Evolutionary conservation across 1,140 invertebrate genomes (phyloP).

Genomic region (Campodea augens): DNA sequence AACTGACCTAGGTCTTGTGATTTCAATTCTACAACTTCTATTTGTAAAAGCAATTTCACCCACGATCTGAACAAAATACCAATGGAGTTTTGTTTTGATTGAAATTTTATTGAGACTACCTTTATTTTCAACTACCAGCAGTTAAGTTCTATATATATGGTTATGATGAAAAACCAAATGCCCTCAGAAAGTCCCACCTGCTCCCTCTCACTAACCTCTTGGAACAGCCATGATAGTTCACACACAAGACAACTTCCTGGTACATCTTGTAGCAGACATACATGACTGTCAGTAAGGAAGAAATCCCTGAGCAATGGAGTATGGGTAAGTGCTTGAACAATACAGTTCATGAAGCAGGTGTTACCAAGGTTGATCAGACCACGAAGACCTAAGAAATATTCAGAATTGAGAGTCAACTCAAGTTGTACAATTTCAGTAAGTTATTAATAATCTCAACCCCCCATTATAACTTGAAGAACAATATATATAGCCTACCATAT

Average conservation of each 20-base stretch:
- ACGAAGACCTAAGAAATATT: constrained; percentile 38
- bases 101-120: too few species aligned
- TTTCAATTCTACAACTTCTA: too few species aligned
- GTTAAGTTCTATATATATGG: too few species aligned
- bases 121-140: too few species aligned
- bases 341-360: constrained; percentile 98
- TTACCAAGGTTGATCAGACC: constrained; percentile 93
- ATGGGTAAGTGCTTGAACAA: constrained; percentile 86
- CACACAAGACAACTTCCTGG: constrained; percentile 65
- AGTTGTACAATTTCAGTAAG: neutral
- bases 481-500: too few species aligned
- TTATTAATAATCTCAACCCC: neutral
- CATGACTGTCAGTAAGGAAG: constrained; percentile 81
- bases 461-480: too few species aligned
- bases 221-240: constrained; percentile 68
- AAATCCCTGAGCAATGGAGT: constrained; percentile 87
- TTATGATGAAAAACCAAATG: too few species aligned
- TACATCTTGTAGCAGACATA: constrained; percentile 41
- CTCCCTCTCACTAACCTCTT: constrained; percentile 25
- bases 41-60: too few species aligned
- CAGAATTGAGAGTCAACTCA: constrained; percentile 3
- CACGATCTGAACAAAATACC: too few species aligned
- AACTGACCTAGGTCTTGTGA: too few species aligned
- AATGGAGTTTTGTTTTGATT: too few species aligned
- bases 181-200: neutral